Base-by-base conservation (phyloP, 2,888 invertebrate species). In the Melieria picta region DNA sequence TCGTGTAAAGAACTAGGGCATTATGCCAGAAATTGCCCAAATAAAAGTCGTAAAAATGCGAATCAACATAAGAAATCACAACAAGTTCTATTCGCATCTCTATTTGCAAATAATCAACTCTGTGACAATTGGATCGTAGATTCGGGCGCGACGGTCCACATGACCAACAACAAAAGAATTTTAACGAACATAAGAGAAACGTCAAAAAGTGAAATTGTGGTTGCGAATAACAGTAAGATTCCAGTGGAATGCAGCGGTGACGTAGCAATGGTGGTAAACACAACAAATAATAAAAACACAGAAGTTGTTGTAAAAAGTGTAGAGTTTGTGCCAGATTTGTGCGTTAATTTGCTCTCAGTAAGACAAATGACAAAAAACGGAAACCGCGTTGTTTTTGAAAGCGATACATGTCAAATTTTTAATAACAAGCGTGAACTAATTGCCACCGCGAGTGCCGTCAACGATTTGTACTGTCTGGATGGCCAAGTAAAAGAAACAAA, bases 351-450 rank as follows among this genome's bases (percentile, higher is more conserved):
- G 46, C 57, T 76, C 4, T 71, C 73, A 10, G 72, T 75, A 4
- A 58, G 65, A 4, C 74, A 75, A 65, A 73, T 75, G 68, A 68
- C 72, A 1, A 65, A 56, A 69, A 72, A 72, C 62, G 73, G 75
- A 4, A 75, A 76, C 9, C 75, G 60, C 75, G 72, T 78, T 0
- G 61, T 76, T 45, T 79, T 79, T 72, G 70, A 77, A 71, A 46
- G 66, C 13, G 67, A 76, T n/a, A 52, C 4, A 3, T 78, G 77
- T 47, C 55, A 64, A 46, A 77, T 78, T 11, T 75, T 65, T 58
- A 64, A 76, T 50, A 16, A 60, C 13, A 13, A 73, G 16, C 42
- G 58, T 1, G 58, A 67, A 16, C 65, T 75, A 63, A 65, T 77
- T 55, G 55, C 10, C 9, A 50, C 10, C 50, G 50, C n/a, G 5